Base-by-base conservation (phyloP, 2,888 invertebrate genomes). In the Chalcis sispes region DNA sequence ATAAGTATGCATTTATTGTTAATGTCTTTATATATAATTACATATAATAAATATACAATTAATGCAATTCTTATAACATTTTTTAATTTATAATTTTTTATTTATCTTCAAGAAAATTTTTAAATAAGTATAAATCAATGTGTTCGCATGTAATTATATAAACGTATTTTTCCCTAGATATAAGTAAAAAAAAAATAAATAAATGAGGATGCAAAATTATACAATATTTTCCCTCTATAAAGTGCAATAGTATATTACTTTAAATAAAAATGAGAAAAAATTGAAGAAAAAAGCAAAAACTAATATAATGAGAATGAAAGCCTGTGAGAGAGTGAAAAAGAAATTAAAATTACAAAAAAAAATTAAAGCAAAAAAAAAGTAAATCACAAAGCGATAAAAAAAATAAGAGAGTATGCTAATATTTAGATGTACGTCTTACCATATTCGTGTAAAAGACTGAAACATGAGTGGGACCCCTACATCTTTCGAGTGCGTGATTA, bases 401-500 rank as follows among this genome's bases (percentile, higher is more conserved):
- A 32, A 61, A 59, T n/a, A 36, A 48, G 52, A 23, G 40, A 69
- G 25, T 59, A 18, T 50, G 59, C n/a, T 8, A 65, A 15, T 50
- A 18, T 65, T 25, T 67, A 40, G 48, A 69, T 77, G 52, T 69
- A 59, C 36, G 72, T 79, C 74, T 78, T 79, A 64, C 70, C 72
- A 74, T 73, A 71, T 78, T 77, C 66, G 71, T 64, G 75, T 56
- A 78, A 80, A 82, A 82, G 82, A 83, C 81, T 83, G 81, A 81
- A 77, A 50, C 72, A 82, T 75, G 77, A 77, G 69, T 73, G 79
- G 80, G 80, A 83, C 75, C 78, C 79, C 75, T 81, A 80, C 81
- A 81, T 84, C 83, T 84, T 85, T 85, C 81, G 79, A 83, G 27
- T 48, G 67, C 79, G 81, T 81, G 77, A 23, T 25, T 80, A 81